Evolutionary conservation across 2,113 vertebrate species (phyloP), one percentile per base, ranked within the genome.

Genomic region (Cheirogaleus medius): DNA sequence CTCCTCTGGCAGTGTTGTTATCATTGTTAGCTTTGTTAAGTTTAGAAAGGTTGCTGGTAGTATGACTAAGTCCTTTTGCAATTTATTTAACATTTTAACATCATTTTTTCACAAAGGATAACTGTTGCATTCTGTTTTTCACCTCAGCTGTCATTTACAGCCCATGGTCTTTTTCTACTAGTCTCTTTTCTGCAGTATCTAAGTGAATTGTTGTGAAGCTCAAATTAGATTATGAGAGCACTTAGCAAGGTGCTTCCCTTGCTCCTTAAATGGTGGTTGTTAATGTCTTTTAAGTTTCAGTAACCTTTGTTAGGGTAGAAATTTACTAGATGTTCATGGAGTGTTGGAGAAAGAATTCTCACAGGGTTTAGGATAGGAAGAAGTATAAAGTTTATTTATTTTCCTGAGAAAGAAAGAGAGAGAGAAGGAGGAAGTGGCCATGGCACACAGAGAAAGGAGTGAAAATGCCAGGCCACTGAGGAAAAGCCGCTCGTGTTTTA

Each of bases 171-270:
- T n/a, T 86, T 23, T 64, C 91, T 86, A 2, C 39, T 78, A 27
- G 80, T 29, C 47, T 64, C 29, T 92, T 90, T 90, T 71, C 71
- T 80, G 56, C n/a, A 95, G 23, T 84, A 63, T 47, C 34, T 81
- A 85, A 91, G 56, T 88, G 44, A n/a, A 83, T 85, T 90, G 29
- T 83, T 94, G 23, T 66, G 39, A 92, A 81, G 20, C 60, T 94
- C 63, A 47, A 88, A 47, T 88, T 64, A 95, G 54, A 64, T 91
- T 93, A 80, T 32, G n/a, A 69, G 95, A 90, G 49, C 47, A 44
- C 7, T 76, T 63, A 87, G 66, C 49, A 92, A 89, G 49, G 42
- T 94, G 47, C 60, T 90, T 92, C 86, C 64, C 69, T 92, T 92
- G 68, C 52, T 84, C 13, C 60, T 87, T 66, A 84, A 92, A 58